Evolutionary conservation across 2,888 invertebrate species (phyloP), one percentile per base, ranked within the genome.

Genomic region (Tenthredo notha): DNA sequence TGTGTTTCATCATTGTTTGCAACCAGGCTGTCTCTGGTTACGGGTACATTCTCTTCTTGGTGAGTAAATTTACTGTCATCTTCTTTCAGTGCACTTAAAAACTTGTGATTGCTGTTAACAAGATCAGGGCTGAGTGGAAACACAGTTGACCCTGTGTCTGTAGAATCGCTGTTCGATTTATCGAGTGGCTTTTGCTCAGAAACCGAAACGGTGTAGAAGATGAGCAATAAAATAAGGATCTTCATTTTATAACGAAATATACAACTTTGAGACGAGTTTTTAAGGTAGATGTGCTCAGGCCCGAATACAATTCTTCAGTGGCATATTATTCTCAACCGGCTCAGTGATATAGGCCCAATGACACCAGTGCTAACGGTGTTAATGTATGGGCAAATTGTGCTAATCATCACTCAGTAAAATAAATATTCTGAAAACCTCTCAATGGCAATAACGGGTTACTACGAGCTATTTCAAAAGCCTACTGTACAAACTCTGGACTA

Each of bases 181-280:
- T 65, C 50, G 9, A 83, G 25, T 18, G 83, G 83, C 43, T 83
- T 83, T 83, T 83, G 83, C n/a, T 83, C 67, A 67, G 67, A 65
- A 83, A 33, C 10, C 33, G 83, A 67, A 29, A 83, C 12, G 25
- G 67, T 50, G 21, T 21, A 65, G 43, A 67, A 47, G 21, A 83
- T 83, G 29, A 83, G 33, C 4, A 33, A 67, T 47, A 83, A 67
- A 47, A 70, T 50, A n/a, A 50, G 61, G 80, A 61, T 40, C 37
- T 21, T 83, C 83, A 83, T 83, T 5, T 83, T 67, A 61, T 21
- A 9, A 61, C 25, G 12, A 5, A 80, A 58, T 61, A 40, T 83
- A 15, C 3, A 18, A 77, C 21, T 82, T 82, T 10, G 40, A 9
- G 29, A 67, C 9, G 33, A 47, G 61, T 61, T 58, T 21, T 40